Conservation (phyloP, 2,888 invertebrate species). For the Noctua fimbriata region DNA sequence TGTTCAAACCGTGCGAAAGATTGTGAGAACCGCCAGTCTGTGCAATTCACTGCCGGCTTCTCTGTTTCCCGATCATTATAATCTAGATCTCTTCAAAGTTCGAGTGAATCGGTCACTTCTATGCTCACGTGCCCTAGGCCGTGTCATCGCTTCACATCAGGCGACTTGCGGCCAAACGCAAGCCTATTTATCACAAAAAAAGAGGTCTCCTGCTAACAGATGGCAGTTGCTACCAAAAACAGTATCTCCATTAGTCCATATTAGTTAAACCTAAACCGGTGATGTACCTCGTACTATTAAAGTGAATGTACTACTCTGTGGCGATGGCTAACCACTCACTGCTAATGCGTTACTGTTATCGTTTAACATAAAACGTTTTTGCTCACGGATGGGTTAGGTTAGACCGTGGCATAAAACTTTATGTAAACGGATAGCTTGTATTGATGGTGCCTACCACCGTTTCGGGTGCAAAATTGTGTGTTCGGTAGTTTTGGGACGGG, state of each 20-base stretch:
- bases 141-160: too few species aligned
- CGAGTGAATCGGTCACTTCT: too few species aligned
- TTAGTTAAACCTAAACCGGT: constrained; percentile 42
- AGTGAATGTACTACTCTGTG: constrained; percentile 36
- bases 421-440: constrained; percentile 46
- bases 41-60: too few species aligned
- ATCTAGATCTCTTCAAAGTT: too few species aligned
- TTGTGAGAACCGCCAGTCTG: too few species aligned
- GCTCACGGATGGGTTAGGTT: constrained; percentile 54
- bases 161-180: too few species aligned
- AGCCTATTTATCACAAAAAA: too few species aligned
- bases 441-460: constrained; percentile 24
- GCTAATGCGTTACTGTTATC: constrained; percentile 64
- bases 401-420: constrained; percentile 59
- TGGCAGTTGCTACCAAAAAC: neutral
- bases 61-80: too few species aligned
- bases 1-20: too few species aligned
- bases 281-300: constrained; percentile 63
- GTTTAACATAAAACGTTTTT: constrained; percentile 64
- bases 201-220: neutral
- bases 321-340: constrained; percentile 52
- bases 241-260: constrained; percentile 14
- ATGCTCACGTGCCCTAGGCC: too few species aligned
- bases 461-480: constrained; percentile 10
- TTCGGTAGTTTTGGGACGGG: neutral